Conservation (phyloP, 2,113 vertebrate species). For the Serilophus lunatus region DNA sequence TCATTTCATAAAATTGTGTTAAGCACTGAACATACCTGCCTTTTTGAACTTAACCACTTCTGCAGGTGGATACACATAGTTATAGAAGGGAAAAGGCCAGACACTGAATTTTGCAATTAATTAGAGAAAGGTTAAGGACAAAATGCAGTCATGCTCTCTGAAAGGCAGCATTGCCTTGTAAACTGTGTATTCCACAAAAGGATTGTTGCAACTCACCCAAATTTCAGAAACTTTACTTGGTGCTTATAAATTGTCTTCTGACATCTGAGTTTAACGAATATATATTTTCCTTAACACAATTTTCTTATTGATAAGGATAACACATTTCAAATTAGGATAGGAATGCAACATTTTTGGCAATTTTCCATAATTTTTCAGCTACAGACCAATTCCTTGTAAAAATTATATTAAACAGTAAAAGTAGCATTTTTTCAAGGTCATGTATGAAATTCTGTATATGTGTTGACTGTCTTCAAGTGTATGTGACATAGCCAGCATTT, state of each 20-base stretch:
- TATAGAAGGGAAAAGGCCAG: neutral
- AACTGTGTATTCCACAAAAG: neutral
- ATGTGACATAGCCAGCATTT: neutral
- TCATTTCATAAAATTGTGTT: neutral
- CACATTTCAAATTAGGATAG: neutral
- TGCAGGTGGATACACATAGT: accelerated
- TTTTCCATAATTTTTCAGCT: neutral
- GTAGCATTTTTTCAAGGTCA: neutral
- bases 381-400: neutral
- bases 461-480: neutral
- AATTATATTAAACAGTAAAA: neutral
- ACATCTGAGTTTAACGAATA: neutral
- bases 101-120: neutral
- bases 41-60: neutral
- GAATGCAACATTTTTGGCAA: neutral
- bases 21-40: neutral
- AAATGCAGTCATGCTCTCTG: neutral
- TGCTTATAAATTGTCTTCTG: neutral
- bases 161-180: neutral
- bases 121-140: neutral
- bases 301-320: neutral
- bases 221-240: neutral
- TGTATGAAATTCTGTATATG: neutral
- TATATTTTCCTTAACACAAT: neutral
- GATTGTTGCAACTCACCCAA: neutral